Evolutionary conservation across 2,113 vertebrate genomes (phyloP).

Genomic region (Falco punctatus): DNA sequence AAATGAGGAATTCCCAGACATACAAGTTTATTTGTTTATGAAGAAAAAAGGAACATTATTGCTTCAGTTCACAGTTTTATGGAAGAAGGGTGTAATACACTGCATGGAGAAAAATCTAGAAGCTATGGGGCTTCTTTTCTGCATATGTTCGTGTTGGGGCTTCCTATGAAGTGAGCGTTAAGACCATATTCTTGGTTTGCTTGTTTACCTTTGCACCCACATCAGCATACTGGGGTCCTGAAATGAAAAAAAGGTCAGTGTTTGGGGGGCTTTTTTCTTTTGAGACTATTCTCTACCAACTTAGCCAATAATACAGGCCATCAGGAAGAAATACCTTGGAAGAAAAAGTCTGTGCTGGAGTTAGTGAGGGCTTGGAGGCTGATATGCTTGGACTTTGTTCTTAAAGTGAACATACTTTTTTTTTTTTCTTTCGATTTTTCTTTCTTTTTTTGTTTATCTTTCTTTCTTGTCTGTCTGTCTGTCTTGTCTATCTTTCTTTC

Average conservation of each 20-base stretch:
- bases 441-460: neutral
- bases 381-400: neutral
- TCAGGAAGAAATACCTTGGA: neutral
- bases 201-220: neutral
- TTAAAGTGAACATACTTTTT: neutral
- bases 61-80: neutral
- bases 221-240: accelerated
- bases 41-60: neutral
- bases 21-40: neutral
- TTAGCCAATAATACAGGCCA: neutral
- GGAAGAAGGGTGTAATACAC: neutral
- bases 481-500: too few relatives aligned
- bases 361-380: neutral
- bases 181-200: neutral
- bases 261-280: neutral
- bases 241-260: neutral
- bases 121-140: neutral
- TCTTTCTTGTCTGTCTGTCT: too few relatives aligned
- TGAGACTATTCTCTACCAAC: neutral
- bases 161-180: neutral
- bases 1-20: neutral
- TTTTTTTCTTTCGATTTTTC: neutral
- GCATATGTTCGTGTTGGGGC: neutral
- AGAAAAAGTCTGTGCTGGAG: neutral
- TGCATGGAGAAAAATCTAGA: neutral